phyloP scores from a whole-genome alignment of 2,888 invertebrate genomes.

The Agriotes lineatus region DNA sequence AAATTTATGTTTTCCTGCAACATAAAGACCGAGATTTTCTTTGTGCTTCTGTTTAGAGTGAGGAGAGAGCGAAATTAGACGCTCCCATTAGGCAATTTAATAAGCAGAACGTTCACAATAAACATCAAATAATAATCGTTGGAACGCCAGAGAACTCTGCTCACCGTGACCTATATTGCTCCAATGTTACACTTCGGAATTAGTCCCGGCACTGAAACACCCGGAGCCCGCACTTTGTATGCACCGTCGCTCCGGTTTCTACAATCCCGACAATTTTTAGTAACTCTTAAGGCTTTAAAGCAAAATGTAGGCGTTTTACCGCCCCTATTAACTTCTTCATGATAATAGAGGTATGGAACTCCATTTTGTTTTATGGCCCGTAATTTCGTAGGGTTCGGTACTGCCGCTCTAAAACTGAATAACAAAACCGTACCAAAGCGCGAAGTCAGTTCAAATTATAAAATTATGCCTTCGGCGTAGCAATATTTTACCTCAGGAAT shows the following conservation, averaged over 20 bases:
- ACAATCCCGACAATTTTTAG: conserved; percentile 18
- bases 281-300: conserved; percentile 10
- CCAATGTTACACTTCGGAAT: conserved; percentile 5
- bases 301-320: conserved; percentile 12
- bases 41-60: neutral
- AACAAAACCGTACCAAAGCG: conserved; percentile 1
- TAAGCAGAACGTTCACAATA: conserved; percentile 6
- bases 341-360: conserved; percentile 19
- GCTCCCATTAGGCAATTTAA: neutral
- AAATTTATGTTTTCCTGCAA: too few species aligned
- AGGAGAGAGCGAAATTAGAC: neutral
- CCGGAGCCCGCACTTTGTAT: conserved; percentile 16
- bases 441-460: neutral
- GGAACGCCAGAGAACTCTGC: conserved; percentile 2
- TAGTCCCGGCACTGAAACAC: neutral
- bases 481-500: neutral
- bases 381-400: neutral
- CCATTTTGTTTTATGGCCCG: conserved; percentile 22
- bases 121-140: conserved; percentile 15
- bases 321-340: conserved; percentile 2
- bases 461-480: neutral
- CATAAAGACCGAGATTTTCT: neutral
- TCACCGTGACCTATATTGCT: conserved; percentile 22
- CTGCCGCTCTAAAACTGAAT: neutral
- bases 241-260: conserved; percentile 3